Evolutionary conservation across 2,797 vertebrate species (phyloP).

Genomic region (Pempheris klunzingeri): DNA sequence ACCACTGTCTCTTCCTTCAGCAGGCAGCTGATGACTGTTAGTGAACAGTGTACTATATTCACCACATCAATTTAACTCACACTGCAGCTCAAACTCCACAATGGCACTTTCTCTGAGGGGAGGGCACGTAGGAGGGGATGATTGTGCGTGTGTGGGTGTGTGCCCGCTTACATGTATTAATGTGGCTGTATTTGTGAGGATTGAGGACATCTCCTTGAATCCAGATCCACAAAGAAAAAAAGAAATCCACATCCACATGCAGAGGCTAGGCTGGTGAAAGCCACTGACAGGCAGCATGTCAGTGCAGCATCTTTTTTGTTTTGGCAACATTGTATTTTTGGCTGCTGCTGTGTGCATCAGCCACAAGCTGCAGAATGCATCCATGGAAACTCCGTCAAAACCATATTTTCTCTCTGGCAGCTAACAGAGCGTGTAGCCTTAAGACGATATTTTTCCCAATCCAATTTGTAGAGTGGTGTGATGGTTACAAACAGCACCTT

Average conservation of each 20-base stretch:
- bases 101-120: conserved; percentile 48
- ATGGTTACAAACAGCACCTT: not conserved
- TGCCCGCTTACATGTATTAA: conserved; percentile 55
- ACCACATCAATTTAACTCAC: conserved; percentile 63
- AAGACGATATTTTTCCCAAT: not conserved
- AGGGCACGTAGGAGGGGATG: conserved; percentile 48
- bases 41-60: conserved; percentile 64
- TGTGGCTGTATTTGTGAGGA: conserved; percentile 59
- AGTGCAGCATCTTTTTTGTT: conserved; percentile 53
- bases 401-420: conserved; percentile 34
- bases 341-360: conserved; percentile 55
- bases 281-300: conserved; percentile 52
- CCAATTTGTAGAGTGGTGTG: conserved; percentile 8
- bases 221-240: conserved; percentile 36
- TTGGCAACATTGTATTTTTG: conserved; percentile 51
- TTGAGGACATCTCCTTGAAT: conserved; percentile 69
- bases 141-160: conserved; percentile 41
- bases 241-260: conserved; percentile 33
- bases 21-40: conserved; percentile 56
- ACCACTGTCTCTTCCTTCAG: conserved; percentile 36
- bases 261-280: conserved; percentile 43
- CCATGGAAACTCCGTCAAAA: conserved; percentile 56
- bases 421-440: conserved; percentile 21
- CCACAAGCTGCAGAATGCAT: conserved; percentile 48
- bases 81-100: conserved; percentile 63